Conservation (phyloP, 2,797 vertebrate genomes). For the Dermochelys coriacea region DNA sequence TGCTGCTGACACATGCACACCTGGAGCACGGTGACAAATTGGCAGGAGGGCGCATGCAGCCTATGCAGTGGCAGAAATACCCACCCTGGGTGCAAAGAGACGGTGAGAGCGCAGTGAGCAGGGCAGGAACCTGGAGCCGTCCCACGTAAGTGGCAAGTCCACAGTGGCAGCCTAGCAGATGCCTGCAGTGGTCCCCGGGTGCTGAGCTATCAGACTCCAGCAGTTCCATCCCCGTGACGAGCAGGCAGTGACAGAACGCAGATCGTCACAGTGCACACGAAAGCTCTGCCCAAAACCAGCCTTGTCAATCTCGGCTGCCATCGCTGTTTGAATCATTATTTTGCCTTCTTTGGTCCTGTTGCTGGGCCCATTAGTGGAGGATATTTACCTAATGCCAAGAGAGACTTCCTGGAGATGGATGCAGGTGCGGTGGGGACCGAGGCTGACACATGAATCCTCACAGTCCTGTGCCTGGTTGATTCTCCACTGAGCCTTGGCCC, state of each 20-base stretch:
- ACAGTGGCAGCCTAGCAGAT: neutral
- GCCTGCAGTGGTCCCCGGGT: neutral
- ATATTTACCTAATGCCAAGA: neutral
- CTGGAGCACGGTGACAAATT: neutral
- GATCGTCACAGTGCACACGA: neutral
- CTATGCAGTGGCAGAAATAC: too few relatives aligned
- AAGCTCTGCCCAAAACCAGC: neutral
- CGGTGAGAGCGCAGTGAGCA: neutral
- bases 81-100: neutral
- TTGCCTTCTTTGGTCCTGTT: neutral
- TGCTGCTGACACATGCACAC: neutral
- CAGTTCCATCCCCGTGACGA: neutral
- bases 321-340: neutral
- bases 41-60: too few relatives aligned
- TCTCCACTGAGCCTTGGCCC: rapidly evolving
- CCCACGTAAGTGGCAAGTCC: neutral
- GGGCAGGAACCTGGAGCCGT: neutral
- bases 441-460: rapidly evolving
- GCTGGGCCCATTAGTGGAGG: rapidly evolving
- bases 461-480: neutral
- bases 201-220: neutral
- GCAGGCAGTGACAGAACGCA: neutral
- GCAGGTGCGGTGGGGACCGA: rapidly evolving
- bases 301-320: too few relatives aligned
- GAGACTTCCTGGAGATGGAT: neutral